Base-by-base conservation (phyloP, 2,888 invertebrate species). In the Helicoverpa assulta region DNA sequence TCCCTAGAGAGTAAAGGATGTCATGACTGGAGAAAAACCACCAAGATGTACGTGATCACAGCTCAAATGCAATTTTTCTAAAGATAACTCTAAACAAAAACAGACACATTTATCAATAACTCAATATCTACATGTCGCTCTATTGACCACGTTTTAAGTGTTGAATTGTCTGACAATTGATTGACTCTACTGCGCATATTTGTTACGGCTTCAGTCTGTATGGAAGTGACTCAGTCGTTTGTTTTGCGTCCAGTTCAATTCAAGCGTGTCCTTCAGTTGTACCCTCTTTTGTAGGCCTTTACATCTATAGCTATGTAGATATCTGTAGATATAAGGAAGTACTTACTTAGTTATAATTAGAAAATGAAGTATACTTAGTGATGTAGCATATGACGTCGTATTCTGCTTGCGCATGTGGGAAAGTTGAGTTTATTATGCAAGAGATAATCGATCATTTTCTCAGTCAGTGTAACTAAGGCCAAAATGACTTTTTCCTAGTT, bases 141-240 rank as follows among this genome's bases (percentile, higher is more conserved):
- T 47, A 47, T 47, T 47, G 6, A 47, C 47, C 47, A 47, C n/a
- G 47, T 47, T 47, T 47, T 16, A n/a, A n/a, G n/a, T 47, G 47
- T 47, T n/a, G 47, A 47, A 47, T 47, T 47, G n/a, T n/a, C 47
- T 47, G 47, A 6, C n/a, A 47, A 47, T n/a, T 47, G 47, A 47
- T 47, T 47, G n/a, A 47, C n/a, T 47, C 6, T 47, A 47, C 47
- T 47, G 47, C 47, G 47, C 47, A 47, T 47, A n/a, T 47, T 47
- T 47, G 47, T 16, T 16, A n/a, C 16, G 47, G 47, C n/a, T 47
- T 47, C n/a, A 47, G 47, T n/a, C 47, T 47, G n/a, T 6, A 47
- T 47, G 47, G 47, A 47, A 47, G n/a, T 47, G 16, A 47, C 47
- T 47, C 47, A 47, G 16, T 6, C n/a, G 6, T 47, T n/a, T n/a